Base-by-base conservation (phyloP, 2,888 invertebrate genomes). In the Aquatica leii region DNA sequence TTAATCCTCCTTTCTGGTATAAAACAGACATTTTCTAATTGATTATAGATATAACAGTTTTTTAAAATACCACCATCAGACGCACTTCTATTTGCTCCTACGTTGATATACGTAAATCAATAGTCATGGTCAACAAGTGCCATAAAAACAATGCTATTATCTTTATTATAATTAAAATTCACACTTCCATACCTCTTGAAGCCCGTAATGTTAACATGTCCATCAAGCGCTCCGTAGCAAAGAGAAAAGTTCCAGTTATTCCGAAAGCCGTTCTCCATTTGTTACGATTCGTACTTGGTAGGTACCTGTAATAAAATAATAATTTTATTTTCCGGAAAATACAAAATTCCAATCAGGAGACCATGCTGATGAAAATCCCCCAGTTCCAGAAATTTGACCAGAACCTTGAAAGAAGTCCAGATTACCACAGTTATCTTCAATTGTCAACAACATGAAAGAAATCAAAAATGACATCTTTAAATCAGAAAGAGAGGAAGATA, bases 91-190 rank as follows among this genome's bases (percentile, higher is more conserved):
- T 43, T n/a, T 40, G 14, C 21, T 50, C 20, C 9, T 4, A 49
- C 46, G 48, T 37, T 34, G 9, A 51, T 24, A 1, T 15, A 57
- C 34, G 18, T 49, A 57, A 31, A 12, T 20, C 14, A 40, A 40
- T 40, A 40, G n/a, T 40, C 40, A 12, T 11, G n/a, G 14, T n/a
- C n/a, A 14, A n/a, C 11, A 40, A 40, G 11, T 4, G 40, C 40
- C 40, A 40, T 40, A 9, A 40, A 4, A 11, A 40, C 40, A 40
- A 46, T 46, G 15, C 12, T 46, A 18, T 17, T 17, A 6, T 46
- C 17, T 46, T 46, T 46, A 15, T 46, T 46, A 46, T 46, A 46
- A 46, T 46, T 15, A n/a, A 40, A 40, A 12, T 40, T 40, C n/a
- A n/a, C 5, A 40, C 40, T 40, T 40, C 40, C 8, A 40, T 40